Evolutionary conservation across 1,140 invertebrate species (phyloP), one percentile per base, ranked within the genome.

Genomic region (Trichonephila inaurata): DNA sequence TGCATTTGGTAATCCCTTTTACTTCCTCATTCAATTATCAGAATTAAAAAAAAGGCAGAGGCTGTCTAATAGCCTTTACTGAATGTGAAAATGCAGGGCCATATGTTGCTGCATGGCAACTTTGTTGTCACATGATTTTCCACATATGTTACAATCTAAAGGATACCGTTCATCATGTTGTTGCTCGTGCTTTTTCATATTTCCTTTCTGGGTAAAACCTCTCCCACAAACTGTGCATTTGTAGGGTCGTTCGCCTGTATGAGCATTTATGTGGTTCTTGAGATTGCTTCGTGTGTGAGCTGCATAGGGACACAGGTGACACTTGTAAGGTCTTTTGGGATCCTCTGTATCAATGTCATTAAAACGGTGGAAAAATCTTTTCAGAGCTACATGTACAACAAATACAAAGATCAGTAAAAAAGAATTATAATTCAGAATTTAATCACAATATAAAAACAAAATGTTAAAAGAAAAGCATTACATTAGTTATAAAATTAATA

Each of bases 171-270:
- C 95, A 2, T 95, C 96, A 93, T 96, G 96, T 16, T 92, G 91
- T 18, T 91, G 94, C 61, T 89, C 92, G 87, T 94, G 94, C 40
- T 94, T 90, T 60, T 94, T 88, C 87, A 94, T 89, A 24, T 93
- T 94, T 16, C 91, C 91, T 82, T 93, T 94, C 66, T 94, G 91
- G 18, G 96, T 94, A 95, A 97, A 97, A 4, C 96, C 95, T 94
- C 97, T 97, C 24, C 96, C 95, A 94, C 96, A 97, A 64, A 96
- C 95, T 24, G 96, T 96, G 95, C 96, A 97, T 0, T 96, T 95
- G 95, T 96, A 97, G 14, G 97, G 97, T 61, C 97, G 94, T 94
- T 97, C 97, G 94, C 97, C 96, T 2, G 96, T 97, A 94, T 97
- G 96, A 19, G 92, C 89, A 77, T 91, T 91, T 66, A 91, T 91